Evolutionary conservation across 2,797 vertebrate species (phyloP).

Genomic region (Ciconia nigra): DNA sequence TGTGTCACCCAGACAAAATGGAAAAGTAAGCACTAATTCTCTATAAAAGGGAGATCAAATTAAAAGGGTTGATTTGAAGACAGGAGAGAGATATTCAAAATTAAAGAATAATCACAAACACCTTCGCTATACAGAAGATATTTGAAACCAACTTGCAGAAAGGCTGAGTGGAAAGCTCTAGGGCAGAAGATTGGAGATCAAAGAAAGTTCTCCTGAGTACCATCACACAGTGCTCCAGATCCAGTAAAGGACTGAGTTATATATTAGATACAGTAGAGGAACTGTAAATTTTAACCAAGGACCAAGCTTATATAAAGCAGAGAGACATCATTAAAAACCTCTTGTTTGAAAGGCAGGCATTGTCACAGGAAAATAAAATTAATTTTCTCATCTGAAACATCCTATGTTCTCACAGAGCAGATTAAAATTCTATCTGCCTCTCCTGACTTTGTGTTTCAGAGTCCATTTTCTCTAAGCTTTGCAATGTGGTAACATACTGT

Average conservation of each 20-base stretch:
- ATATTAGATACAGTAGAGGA: neutral
- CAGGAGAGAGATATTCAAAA: neutral
- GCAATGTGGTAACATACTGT: neutral
- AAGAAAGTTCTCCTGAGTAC: neutral
- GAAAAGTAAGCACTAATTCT: neutral
- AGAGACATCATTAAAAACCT: neutral
- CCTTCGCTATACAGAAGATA: neutral
- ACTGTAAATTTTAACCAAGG: neutral
- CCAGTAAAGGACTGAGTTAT: neutral
- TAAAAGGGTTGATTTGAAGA: neutral
- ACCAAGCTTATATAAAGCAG: neutral
- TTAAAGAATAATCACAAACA: neutral
- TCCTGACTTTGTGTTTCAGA: neutral
- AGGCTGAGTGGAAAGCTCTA: neutral
- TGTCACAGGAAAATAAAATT: neutral
- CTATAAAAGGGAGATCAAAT: neutral
- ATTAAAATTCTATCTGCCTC: neutral
- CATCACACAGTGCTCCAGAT: neutral
- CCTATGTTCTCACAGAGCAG: neutral
- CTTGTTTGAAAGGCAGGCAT: neutral
- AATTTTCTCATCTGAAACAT: neutral
- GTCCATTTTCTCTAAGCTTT: neutral
- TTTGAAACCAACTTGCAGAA: neutral
- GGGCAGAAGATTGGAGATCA: neutral
- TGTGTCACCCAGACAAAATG: neutral